Base-by-base conservation (phyloP, 2,113 vertebrate genomes). In the Solea senegalensis region DNA sequence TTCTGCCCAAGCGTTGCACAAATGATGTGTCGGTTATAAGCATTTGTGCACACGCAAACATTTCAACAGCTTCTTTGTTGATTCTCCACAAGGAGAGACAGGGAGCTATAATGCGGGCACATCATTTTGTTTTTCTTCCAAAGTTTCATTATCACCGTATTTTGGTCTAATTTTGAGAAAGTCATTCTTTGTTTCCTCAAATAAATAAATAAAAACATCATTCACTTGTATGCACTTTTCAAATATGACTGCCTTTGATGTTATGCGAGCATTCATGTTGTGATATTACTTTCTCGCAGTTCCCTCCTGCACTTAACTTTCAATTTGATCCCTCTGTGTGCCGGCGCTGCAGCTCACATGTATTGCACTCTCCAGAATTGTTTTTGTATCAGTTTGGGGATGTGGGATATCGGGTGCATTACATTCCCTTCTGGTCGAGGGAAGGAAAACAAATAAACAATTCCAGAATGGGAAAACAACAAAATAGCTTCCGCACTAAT, bases 261-360 rank as follows among this genome's bases (percentile, higher is more conserved):
- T 68, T 61, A 63, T 51, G 40, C 54, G 50, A 54, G 69, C 69
- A 62, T 62, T 55, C 52, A 34, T 72, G 81, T 74, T 49, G 41
- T 58, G 46, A 55, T 66, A 34, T 74, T 75, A 48, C 46, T 64
- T 72, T 56, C 11, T 62, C 48, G 65, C 57, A n/a, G 69, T 76
- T 65, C 60, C 58, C 64, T 46, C 27, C 65, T 27, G 21, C 41
- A 54, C 74, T 83, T 67, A 69, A 63, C 76, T 82, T 78, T 86
- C 74, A 78, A 66, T 76, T 84, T 78, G 79, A 78, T 80, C 78
- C 78, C 48, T 76, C 82, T 66, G 59, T 80, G 81, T 81, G 61
- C 69, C 28, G 59, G 2, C 69, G 80, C 53, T 77, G 75, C 75
- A 69, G 65, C 72, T 60, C 75, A 34, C 70, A 63, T 61, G 70